These are phyloP conservation scores for Balanococcus diminutus DNA, from an alignment of 2,888 invertebrate genomes.

Conservation along the genomic window DNA sequence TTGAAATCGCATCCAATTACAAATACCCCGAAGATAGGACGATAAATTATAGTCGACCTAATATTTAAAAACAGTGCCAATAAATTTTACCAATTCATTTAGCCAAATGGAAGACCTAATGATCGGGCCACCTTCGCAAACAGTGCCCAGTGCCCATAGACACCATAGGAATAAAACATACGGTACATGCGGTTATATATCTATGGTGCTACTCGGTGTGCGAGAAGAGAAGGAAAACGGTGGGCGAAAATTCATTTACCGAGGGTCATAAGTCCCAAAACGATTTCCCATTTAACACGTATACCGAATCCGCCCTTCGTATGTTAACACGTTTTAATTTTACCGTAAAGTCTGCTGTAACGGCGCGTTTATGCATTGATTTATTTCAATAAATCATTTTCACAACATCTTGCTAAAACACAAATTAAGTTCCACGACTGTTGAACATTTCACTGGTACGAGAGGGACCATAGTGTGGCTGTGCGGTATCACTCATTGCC, in stretches of 20 bases:
- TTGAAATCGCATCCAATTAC: slow-evolving; percentile 7
- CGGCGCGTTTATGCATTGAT: not conserved
- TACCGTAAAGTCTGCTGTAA: slow-evolving; percentile 11
- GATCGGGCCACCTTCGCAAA: not conserved
- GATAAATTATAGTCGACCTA: slow-evolving; percentile 14
- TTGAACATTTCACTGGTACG: not conserved
- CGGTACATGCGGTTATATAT: too few species aligned
- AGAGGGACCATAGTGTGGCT: not conserved
- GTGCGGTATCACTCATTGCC: not conserved
- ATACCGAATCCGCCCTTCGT: slow-evolving; percentile 6
- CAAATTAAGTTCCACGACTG: slow-evolving; percentile 23
- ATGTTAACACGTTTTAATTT: slow-evolving; percentile 31
- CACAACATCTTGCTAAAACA: slow-evolving; percentile 13
- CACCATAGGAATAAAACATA: not conserved
- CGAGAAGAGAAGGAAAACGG: not conserved
- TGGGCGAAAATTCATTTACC: slow-evolving; percentile 10
- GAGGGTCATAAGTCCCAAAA: slow-evolving; percentile 28
- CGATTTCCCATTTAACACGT: slow-evolving; percentile 19
- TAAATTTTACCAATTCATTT: slow-evolving; percentile 21
- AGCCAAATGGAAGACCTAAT: slow-evolving; percentile 10
- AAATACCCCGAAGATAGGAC: not conserved
- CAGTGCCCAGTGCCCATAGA: not conserved
- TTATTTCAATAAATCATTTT: slow-evolving; percentile 12
- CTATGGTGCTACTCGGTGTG: not conserved
- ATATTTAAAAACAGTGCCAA: slow-evolving; percentile 10